Conservation (phyloP, 2,888 invertebrate species). For the Linnaemya tessellans region DNA sequence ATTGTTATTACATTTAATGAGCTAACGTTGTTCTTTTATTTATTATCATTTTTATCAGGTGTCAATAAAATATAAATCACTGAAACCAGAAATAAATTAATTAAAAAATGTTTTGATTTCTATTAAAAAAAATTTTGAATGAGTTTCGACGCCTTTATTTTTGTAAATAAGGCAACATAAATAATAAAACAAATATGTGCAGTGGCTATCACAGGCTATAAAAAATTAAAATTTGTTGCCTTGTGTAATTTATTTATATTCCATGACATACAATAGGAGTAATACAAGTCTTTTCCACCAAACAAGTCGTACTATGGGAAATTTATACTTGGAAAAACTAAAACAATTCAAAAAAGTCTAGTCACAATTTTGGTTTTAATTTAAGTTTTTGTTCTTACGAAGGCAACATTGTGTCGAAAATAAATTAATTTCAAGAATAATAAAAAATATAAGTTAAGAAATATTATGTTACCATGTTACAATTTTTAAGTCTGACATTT, state of each 20-base stretch:
- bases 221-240: too few species aligned
- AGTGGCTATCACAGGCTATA: too few species aligned
- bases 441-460: background rate
- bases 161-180: too few species aligned
- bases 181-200: too few species aligned
- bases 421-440: slow-evolving; percentile 3
- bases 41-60: too few species aligned
- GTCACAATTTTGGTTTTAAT: background rate
- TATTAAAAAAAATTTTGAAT: too few species aligned
- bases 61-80: too few species aligned
- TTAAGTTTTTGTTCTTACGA: slow-evolving; percentile 2
- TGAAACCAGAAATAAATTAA: too few species aligned
- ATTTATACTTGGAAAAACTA: background rate
- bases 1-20: too few species aligned
- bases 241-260: background rate
- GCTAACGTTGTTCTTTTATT: too few species aligned
- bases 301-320: slow-evolving; percentile 32
- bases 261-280: slow-evolving; percentile 27
- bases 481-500: background rate
- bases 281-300: slow-evolving; percentile 12
- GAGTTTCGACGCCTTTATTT: too few species aligned
- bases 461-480: background rate
- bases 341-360: slow-evolving; percentile 21
- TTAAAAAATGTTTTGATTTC: too few species aligned
- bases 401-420: background rate